Evolutionary conservation across 2,113 vertebrate species (phyloP), one percentile per base, ranked within the genome.

Genomic region (Thunnus maccoyii): DNA sequence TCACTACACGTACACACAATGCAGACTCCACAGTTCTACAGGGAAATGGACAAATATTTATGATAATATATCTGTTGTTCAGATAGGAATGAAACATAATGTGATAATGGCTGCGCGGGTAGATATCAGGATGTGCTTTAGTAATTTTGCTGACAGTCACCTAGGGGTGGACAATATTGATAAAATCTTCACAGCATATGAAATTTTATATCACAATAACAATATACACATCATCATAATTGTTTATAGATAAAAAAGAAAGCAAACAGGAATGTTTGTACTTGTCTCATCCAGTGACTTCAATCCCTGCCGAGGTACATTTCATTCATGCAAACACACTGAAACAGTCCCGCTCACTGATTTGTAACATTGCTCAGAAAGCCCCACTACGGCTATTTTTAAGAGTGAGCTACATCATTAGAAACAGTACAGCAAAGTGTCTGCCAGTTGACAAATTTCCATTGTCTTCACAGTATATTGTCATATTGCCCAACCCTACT

Each of bases 51-150:
- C 56, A 50, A 36, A 55, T 15, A 54, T 63, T 3, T 18, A 56
- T 4, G 4, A 10, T 64, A 17, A 70, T 69, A 15, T 60, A 14
- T 48, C 48, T 68, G 17, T 13, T 56, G 0, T 60, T 76, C 25
- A 18, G 15, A 9, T 36, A 6, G 3, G 48, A 48, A 66, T 67
- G 25, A 50, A 56, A 56, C 27, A 7, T 54, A 44, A 50, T 61
- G 32, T 50, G 54, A 63, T 78, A 51, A 71, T 57, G 55, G 27
- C 18, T 25, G 22, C 47, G 36, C 20, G 76, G 46, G 46, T 72
- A 52, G n/a, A 56, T 63, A 20, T 57, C 15, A 70, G 20, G 3
- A 69, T 20, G 10, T 68, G 18, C 3, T 55, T 30, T 15, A 25
- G 44, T 64, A 5, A 52, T 57, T 56, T 67, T 30, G 25, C 27